Evolutionary conservation across 2,113 vertebrate species (phyloP).

Genomic region (Perca schrenkii): DNA sequence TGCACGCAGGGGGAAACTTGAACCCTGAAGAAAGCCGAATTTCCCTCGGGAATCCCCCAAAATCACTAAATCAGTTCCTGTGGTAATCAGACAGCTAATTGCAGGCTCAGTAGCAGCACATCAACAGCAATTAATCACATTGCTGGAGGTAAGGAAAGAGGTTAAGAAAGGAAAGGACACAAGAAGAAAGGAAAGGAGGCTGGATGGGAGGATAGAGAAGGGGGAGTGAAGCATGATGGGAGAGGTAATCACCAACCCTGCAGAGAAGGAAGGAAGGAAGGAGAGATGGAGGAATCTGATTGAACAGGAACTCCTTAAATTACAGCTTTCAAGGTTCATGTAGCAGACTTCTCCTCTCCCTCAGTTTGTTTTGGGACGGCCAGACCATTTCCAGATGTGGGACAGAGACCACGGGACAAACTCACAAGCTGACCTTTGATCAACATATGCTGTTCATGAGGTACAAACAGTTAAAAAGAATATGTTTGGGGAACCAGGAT

Average conservation of each 20-base stretch:
- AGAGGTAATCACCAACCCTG: conserved; percentile 55
- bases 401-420: conserved; percentile 29
- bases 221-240: conserved; percentile 27
- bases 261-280: conserved; percentile 60
- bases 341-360: conserved; percentile 55
- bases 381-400: conserved; percentile 78
- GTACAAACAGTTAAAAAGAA: not conserved
- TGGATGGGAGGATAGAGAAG: not conserved
- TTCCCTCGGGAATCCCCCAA: conserved; percentile 57
- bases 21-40: conserved; percentile 14
- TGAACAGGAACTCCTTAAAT: conserved; percentile 78
- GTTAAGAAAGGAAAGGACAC: not conserved
- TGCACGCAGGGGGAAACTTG: not conserved
- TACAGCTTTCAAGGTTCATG: conserved; percentile 70
- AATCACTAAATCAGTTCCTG: conserved; percentile 38
- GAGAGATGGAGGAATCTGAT: conserved; percentile 71
- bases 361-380: conserved; percentile 59
- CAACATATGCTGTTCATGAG: conserved; percentile 36
- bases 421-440: conserved; percentile 61
- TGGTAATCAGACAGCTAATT: conserved; percentile 76
- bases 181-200: not conserved
- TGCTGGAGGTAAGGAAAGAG: conserved; percentile 36
- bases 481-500: not conserved
- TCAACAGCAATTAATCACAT: conserved; percentile 70
- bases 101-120: conserved; percentile 56